phyloP scores from a whole-genome alignment of 1,140 invertebrate genomes.

The Tetragnatha versicolor region DNA sequence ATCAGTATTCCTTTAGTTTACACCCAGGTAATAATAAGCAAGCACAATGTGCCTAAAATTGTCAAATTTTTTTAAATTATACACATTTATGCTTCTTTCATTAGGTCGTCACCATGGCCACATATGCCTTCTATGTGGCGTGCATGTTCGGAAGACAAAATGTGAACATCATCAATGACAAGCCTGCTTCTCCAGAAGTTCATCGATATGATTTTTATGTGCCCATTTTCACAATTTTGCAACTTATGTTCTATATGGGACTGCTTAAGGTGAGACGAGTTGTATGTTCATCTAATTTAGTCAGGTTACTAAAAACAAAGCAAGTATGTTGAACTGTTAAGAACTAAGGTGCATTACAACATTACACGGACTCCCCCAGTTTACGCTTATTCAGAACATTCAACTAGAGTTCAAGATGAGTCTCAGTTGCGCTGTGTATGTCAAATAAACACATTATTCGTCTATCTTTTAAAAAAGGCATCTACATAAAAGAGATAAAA shows the following conservation, averaged over 20 bases:
- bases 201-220: conserved; percentile 81
- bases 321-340: too few relatives aligned
- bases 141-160: conserved; percentile 77
- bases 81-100: not conserved
- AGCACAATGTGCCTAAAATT: not conserved
- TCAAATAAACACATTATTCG: too few relatives aligned
- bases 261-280: conserved; percentile 72
- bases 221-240: conserved; percentile 90
- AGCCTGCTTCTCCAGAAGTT: conserved; percentile 50
- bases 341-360: too few relatives aligned
- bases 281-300: too few relatives aligned
- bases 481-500: too few relatives aligned
- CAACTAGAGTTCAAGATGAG: too few relatives aligned
- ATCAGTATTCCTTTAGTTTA: conserved; percentile 97
- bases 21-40: conserved; percentile 78
- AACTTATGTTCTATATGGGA: conserved; percentile 84
- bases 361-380: too few relatives aligned
- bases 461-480: too few relatives aligned
- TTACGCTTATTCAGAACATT: too few relatives aligned
- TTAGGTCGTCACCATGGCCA: conserved; percentile 78
- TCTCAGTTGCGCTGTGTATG: too few relatives aligned
- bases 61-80: too few relatives aligned
- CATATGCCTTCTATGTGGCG: conserved; percentile 77
- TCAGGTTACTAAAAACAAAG: too few relatives aligned
- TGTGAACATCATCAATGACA: conserved; percentile 66